Evolutionary conservation across 2,113 vertebrate species (phyloP).

Genomic region (Tachuris rubrigastra): DNA sequence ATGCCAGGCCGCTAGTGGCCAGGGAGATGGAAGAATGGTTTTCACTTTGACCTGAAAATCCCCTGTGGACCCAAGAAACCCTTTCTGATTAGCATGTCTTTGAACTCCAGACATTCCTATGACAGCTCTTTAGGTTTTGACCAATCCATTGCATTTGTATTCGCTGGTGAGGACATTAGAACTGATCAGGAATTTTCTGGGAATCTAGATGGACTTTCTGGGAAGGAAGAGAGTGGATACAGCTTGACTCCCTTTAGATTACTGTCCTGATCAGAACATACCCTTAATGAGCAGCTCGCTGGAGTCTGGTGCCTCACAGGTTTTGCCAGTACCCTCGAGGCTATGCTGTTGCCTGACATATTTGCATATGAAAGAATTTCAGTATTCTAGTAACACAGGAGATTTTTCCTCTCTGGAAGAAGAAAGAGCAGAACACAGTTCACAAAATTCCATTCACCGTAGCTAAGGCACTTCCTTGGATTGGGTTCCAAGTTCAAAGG

Average conservation of each 20-base stretch:
- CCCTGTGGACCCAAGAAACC: neutral
- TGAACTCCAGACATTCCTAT: neutral
- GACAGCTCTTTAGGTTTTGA: neutral
- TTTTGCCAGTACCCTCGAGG: constrained; percentile 54
- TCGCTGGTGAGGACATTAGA: neutral
- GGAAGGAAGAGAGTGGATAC: neutral
- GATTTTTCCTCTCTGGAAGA: constrained; percentile 21
- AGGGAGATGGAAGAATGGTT: neutral
- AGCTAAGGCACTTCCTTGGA: neutral
- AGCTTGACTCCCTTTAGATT: neutral
- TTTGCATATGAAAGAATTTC: constrained; percentile 65
- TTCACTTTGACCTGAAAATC: neutral
- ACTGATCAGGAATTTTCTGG: neutral
- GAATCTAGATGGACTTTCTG: neutral
- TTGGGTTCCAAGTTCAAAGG: neutral
- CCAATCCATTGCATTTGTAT: neutral
- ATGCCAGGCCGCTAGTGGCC: neutral
- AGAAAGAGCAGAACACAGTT: neutral
- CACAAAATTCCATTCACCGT: neutral
- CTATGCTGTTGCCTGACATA: constrained; percentile 47
- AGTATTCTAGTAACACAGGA: neutral
- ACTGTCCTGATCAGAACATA: neutral
- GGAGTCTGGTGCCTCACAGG: constrained; percentile 3
- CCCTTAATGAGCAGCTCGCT: constrained; percentile 40
- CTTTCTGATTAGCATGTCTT: neutral